These are phyloP conservation scores for Umimayanthus chanpuru DNA, from an alignment of 92 coral and sea anemone species.

Conservation along the genomic window DNA sequence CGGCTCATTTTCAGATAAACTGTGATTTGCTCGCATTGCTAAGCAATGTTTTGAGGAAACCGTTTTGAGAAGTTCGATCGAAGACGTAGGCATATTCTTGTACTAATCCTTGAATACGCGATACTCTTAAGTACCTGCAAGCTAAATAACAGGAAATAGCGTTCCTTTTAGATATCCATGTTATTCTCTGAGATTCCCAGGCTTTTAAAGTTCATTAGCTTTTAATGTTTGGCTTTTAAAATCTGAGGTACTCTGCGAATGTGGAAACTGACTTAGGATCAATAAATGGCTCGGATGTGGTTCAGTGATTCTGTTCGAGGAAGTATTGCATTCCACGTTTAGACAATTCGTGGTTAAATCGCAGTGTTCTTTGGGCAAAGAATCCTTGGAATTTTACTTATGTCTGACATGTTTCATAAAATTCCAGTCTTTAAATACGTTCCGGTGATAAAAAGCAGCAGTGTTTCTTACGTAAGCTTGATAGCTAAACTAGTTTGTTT, in stretches of 20 bases:
- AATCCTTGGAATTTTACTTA: slow-evolving; percentile 26
- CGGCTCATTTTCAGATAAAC: slow-evolving; percentile 14
- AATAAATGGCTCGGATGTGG: background rate
- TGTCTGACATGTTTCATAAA: slow-evolving; percentile 8
- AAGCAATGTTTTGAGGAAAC: background rate
- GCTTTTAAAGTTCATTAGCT: background rate
- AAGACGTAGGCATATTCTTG: background rate
- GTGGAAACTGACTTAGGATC: background rate
- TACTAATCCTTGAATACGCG: slow-evolving; percentile 21
- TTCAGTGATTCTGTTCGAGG: background rate
- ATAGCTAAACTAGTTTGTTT: background rate
- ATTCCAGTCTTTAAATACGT: background rate
- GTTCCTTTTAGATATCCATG: background rate
- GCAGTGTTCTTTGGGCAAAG: background rate
- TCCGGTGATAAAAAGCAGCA: background rate
- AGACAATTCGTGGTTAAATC: background rate
- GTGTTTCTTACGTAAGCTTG: background rate
- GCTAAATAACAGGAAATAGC: background rate
- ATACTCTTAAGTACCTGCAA: background rate
- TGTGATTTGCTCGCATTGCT: background rate
- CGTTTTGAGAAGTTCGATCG: background rate
- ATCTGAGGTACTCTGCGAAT: background rate
- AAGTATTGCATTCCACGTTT: background rate
- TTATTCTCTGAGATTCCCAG: background rate
- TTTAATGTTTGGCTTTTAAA: background rate